These are phyloP conservation scores for Drosophila subpulchrella DNA, from an alignment of 1,140 invertebrate genomes.

Conservation along the genomic window DNA sequence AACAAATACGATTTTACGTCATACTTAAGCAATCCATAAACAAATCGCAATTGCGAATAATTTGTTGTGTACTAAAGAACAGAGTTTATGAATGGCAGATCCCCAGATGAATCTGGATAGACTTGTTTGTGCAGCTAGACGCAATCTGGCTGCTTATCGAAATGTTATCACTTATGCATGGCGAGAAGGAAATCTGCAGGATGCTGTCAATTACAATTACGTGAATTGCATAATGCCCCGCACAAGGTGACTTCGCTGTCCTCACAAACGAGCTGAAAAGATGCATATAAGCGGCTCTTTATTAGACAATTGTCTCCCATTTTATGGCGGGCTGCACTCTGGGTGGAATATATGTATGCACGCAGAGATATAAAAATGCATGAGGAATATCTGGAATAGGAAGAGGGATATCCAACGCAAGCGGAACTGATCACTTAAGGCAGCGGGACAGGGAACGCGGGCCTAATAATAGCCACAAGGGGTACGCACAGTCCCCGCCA, in stretches of 20 bases:
- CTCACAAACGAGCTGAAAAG: constrained; percentile 22
- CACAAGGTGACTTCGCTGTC: constrained; percentile 56
- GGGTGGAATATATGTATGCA: constrained; percentile 1
- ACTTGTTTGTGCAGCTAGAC: constrained; percentile 18
- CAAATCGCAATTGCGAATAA: not conserved
- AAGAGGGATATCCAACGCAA: constrained; percentile 44
- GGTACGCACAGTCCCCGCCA: constrained; percentile 49
- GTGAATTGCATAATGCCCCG: constrained; percentile 47
- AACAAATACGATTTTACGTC: constrained; percentile 3
- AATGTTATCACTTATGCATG: constrained; percentile 26
- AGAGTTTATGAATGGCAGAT: constrained; percentile 20
- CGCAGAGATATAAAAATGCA: constrained; percentile 16
- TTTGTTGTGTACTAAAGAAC: constrained; percentile 9
- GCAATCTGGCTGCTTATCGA: constrained; percentile 20
- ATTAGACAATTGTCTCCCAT: constrained; percentile 72
- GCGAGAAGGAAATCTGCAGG: constrained; percentile 46
- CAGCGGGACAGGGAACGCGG: not conserved
- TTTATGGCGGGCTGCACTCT: constrained; percentile 60
- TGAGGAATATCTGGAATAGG: constrained; percentile 29
- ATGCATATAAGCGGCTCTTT: constrained; percentile 14
- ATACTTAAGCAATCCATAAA: constrained; percentile 14
- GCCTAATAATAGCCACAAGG: constrained; percentile 72
- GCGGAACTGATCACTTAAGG: constrained; percentile 79
- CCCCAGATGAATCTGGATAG: constrained; percentile 9
- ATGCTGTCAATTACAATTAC: constrained; percentile 73